Conservation (phyloP, 2,113 vertebrate species). For the Pangasianodon gigas region DNA sequence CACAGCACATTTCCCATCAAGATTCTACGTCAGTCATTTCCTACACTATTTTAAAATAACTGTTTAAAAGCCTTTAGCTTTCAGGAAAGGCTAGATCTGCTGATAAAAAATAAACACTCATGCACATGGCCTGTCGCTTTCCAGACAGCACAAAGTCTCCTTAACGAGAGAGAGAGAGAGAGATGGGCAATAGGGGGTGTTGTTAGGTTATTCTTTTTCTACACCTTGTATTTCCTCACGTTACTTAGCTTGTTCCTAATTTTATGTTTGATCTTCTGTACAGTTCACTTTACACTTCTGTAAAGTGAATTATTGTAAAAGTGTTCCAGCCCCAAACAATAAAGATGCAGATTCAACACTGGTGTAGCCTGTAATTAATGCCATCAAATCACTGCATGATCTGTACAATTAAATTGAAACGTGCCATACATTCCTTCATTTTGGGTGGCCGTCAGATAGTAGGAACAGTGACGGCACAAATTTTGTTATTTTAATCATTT, state of each 20-base stretch:
- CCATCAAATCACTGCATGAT: background rate
- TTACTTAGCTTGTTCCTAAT: background rate
- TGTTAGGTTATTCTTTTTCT: background rate
- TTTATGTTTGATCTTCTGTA: background rate
- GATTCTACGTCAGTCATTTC: background rate
- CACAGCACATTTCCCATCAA: background rate
- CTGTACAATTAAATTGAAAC: background rate
- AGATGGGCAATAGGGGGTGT: background rate
- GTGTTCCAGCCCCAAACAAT: background rate
- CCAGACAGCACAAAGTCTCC: background rate
- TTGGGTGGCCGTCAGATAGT: background rate
- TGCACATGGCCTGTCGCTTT: background rate
- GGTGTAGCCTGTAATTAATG: background rate
- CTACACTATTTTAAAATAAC: background rate
- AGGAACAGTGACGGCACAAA: too few relatives aligned
- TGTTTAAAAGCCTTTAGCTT: background rate
- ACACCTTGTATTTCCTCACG: background rate
- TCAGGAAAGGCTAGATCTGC: background rate
- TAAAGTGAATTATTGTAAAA: background rate
- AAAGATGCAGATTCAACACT: background rate
- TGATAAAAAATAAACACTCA: conserved; percentile 1
- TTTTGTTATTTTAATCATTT: background rate
- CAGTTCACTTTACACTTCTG: background rate
- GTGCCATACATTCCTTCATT: background rate
- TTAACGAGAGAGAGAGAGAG: background rate